Evolutionary conservation across 2,113 vertebrate genomes (phyloP).

Genomic region (Speoplatyrhinus poulsoni): DNA sequence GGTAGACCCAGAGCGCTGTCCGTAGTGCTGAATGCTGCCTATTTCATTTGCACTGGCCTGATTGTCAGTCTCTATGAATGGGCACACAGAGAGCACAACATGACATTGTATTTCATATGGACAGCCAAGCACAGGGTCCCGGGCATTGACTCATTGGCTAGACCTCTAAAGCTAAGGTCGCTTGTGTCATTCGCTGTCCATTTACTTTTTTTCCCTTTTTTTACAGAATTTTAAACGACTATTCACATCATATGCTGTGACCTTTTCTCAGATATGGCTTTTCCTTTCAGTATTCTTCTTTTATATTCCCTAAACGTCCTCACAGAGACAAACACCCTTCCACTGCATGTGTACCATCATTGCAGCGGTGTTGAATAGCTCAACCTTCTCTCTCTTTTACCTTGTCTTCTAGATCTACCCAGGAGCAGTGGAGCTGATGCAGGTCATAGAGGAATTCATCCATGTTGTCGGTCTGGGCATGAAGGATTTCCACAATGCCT

Average conservation of each 20-base stretch:
- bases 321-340: not conserved
- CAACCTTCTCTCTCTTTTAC: slow-evolving; percentile 19
- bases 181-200: too few species aligned
- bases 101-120: slow-evolving; percentile 38
- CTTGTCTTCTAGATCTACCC: slow-evolving; percentile 88
- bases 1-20: slow-evolving; percentile 45
- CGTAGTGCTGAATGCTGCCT: slow-evolving; percentile 48
- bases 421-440: slow-evolving; percentile 97
- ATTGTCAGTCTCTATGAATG: slow-evolving; percentile 45
- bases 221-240: too few species aligned
- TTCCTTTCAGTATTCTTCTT: not conserved
- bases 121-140: slow-evolving; percentile 34
- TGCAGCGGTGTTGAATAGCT: slow-evolving; percentile 13
- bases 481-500: slow-evolving; percentile 99
- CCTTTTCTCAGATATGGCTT: not conserved
- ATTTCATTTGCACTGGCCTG: slow-evolving; percentile 29
- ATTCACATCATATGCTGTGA: too few species aligned
- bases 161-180: slow-evolving; percentile 1
- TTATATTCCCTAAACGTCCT: not conserved
- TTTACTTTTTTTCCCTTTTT: too few species aligned
- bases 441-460: slow-evolving; percentile 99
- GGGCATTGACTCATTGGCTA: slow-evolving; percentile 19
- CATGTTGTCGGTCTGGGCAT: slow-evolving; percentile 99
- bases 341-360: slow-evolving; percentile 12
- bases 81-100: slow-evolving; percentile 42